A percentile compares a stretch with the other conserved stretches of the same genome.
phyloP scores from a whole-genome alignment of 2,888 invertebrate species.

The Ectobius pallidus region DNA sequence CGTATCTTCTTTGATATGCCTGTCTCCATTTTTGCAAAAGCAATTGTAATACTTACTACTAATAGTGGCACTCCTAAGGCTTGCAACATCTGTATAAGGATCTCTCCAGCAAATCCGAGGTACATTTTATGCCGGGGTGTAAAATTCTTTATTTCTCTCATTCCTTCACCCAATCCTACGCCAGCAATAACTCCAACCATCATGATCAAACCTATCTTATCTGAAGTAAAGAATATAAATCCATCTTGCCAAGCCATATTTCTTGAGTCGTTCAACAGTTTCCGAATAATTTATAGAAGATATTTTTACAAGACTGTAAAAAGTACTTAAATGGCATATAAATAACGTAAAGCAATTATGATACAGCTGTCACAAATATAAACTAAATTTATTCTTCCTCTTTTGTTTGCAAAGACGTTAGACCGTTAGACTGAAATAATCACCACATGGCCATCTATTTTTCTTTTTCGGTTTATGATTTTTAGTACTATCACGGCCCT shows the following conservation, averaged over 20 bases:
- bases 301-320: too few relatives aligned
- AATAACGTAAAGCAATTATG: too few relatives aligned
- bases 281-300: too few relatives aligned
- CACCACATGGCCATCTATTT: too few relatives aligned
- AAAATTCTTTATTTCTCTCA: not conserved
- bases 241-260: not conserved
- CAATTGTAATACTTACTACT: not conserved
- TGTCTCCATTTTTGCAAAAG: not conserved
- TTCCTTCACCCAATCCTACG: not conserved
- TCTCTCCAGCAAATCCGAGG: not conserved
- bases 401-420: too few relatives aligned
- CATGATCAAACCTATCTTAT: not conserved
- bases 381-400: too few relatives aligned
- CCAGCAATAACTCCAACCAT: not conserved
- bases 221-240: not conserved
- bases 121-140: not conserved
- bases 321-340: too few relatives aligned
- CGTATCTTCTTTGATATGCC: not conserved
- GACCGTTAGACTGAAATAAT: too few relatives aligned
- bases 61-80: not conserved
- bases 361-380: too few relatives aligned
- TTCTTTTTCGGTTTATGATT: too few relatives aligned
- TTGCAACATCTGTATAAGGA: not conserved
- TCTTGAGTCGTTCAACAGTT: too few relatives aligned
- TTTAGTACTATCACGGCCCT: too few relatives aligned